Conservation (phyloP, 2,797 vertebrate species). For the Pygocentrus nattereri region DNA sequence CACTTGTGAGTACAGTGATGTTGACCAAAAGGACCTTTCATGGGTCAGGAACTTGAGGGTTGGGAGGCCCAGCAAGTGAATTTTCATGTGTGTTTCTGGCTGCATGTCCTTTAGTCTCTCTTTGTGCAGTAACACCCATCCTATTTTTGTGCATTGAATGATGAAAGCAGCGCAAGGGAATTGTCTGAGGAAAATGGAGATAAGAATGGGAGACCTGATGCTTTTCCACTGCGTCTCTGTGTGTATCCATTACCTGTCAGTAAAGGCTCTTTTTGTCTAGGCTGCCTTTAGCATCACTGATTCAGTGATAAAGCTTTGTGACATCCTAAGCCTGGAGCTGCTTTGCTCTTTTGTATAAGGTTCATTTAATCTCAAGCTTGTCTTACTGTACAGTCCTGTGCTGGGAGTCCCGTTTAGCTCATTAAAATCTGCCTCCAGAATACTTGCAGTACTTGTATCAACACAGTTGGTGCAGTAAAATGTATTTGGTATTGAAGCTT, state of each 20-base stretch:
- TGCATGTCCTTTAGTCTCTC: neutral
- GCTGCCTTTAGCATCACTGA: neutral
- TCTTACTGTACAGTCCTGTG: neutral
- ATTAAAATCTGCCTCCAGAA: neutral
- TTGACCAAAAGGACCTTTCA: neutral
- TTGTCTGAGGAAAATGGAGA: neutral
- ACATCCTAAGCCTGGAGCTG: constrained; percentile 37
- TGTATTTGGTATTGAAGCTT: too few species aligned
- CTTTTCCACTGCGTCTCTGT: neutral
- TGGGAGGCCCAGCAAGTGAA: neutral
- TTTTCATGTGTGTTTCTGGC: neutral
- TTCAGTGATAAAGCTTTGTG: constrained; percentile 14
- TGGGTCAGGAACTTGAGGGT: neutral
- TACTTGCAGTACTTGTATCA: too few species aligned
- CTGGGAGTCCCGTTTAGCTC: too few species aligned
- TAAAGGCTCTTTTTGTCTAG: neutral
- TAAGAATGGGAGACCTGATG: neutral
- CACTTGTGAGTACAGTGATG: neutral
- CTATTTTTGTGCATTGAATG: neutral
- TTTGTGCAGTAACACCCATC: neutral
- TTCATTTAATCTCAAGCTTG: constrained; percentile 21
- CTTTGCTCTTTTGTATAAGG: constrained; percentile 27
- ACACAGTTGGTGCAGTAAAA: too few species aligned
- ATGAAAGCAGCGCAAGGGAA: neutral
- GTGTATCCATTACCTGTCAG: constrained; percentile 9